Conservation (phyloP, 1,140 invertebrate genomes). For the Bicyclus anynana region DNA sequence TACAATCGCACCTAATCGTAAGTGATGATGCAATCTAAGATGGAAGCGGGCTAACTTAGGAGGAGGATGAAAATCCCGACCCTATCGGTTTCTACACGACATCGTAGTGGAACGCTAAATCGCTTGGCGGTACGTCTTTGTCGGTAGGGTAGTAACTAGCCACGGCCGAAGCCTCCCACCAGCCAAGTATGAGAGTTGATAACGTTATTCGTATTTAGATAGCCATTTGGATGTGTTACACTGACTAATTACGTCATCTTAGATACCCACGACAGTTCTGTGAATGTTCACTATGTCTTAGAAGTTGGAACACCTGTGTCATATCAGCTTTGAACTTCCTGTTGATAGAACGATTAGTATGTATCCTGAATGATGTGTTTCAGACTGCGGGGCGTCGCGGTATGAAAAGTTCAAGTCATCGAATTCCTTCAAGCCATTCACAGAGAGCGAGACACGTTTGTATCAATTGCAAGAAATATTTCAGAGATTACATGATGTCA, state of each 20-base stretch:
- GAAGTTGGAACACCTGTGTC: constrained; percentile 40
- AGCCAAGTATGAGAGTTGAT: too few species aligned
- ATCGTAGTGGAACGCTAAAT: too few species aligned
- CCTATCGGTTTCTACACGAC: too few species aligned
- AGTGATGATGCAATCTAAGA: too few species aligned
- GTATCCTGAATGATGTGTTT: constrained; percentile 14
- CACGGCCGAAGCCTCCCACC: too few species aligned
- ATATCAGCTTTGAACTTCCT: constrained; percentile 50
- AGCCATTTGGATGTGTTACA: too few species aligned
- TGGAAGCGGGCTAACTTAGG: too few species aligned
- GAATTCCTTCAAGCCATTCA: constrained; percentile 17
- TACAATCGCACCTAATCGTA: too few species aligned
- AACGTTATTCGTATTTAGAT: too few species aligned
- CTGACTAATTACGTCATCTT: constrained; percentile 31
- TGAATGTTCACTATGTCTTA: constrained; percentile 34
- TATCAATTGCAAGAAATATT: constrained; percentile 12
- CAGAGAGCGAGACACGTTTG: constrained; percentile 1
- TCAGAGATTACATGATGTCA: constrained; percentile 7
- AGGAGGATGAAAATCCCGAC: too few species aligned
- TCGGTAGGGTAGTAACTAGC: too few species aligned
- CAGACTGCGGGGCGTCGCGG: constrained; percentile 24
- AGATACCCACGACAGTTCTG: constrained; percentile 27
- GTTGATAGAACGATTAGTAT: constrained; percentile 37
- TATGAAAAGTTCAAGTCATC: constrained; percentile 17
- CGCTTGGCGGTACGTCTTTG: too few species aligned